Percentiles rank a stretch among this genome's conserved stretches.
Conservation (phyloP, 2,113 vertebrate genomes). For the Bubo bubo region DNA sequence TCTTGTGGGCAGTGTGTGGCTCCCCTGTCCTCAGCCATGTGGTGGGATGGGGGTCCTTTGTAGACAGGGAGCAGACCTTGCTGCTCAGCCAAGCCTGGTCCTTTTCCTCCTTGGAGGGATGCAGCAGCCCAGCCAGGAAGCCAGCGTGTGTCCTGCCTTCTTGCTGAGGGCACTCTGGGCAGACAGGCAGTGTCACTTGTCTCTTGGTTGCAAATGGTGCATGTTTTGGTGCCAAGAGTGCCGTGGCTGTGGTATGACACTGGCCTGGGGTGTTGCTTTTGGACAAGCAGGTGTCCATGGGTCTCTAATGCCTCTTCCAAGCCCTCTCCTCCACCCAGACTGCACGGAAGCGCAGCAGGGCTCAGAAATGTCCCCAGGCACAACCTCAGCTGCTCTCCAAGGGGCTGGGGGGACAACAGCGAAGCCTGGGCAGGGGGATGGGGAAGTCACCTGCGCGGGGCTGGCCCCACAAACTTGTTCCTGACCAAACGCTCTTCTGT, state of each 20-base stretch:
- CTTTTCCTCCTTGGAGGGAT: neutral
- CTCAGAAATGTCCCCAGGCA: neutral
- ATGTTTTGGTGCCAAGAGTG: accelerated
- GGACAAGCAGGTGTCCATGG: neutral
- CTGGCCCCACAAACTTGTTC: neutral
- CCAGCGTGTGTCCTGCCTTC: neutral
- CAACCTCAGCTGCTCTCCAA: neutral
- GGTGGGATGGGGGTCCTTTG: neutral
- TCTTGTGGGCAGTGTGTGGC: neutral
- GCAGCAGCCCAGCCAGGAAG: neutral
- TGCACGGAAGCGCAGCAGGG: neutral
- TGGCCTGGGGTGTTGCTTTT: neutral
- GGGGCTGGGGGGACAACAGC: neutral
- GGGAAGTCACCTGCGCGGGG: accelerated
- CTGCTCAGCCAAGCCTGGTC: neutral
- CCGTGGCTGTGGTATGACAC: neutral
- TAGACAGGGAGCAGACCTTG: neutral
- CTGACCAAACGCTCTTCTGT: neutral
- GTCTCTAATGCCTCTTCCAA: neutral
- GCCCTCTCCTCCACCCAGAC: neutral
- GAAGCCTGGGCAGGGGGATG: neutral
- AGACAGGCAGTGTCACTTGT: neutral
- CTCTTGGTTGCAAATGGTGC: too few species aligned
- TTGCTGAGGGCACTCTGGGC: neutral
- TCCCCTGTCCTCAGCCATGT: neutral